A percentile compares a stretch with the other conserved stretches of the same genome.
phyloP scores from a whole-genome alignment of 1,140 invertebrate genomes.

The Drosophila yakuba region DNA sequence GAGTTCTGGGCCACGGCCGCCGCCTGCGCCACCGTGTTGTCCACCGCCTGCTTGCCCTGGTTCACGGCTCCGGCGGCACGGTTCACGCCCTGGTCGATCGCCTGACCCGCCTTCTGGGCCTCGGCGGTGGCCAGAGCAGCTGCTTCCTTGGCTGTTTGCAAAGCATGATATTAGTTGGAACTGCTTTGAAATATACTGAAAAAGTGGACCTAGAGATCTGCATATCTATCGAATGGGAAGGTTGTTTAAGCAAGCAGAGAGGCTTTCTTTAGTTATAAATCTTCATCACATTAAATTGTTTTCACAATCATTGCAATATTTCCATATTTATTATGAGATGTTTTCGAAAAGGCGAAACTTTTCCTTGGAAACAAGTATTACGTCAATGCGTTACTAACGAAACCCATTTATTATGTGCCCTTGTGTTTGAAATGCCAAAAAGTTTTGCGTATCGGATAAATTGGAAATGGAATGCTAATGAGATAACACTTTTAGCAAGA shows the following conservation, averaged over 20 bases:
- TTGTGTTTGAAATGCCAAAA: not conserved
- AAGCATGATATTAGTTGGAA: not conserved
- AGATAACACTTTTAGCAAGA: too few species aligned
- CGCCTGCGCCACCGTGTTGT: conserved; percentile 75
- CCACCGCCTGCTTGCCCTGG: conserved; percentile 74
- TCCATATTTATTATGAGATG: not conserved
- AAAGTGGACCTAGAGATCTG: not conserved
- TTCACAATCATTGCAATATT: not conserved
- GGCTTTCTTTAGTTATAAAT: too few species aligned
- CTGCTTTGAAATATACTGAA: not conserved
- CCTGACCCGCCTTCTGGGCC: conserved; percentile 80
- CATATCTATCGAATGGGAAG: too few species aligned
- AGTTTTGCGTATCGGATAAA: not conserved
- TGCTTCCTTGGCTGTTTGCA: conserved; percentile 71
- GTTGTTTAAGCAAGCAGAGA: too few species aligned
- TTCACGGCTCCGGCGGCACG: conserved; percentile 71
- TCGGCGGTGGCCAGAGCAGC: conserved; percentile 75
- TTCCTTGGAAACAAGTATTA: not conserved
- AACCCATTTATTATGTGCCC: not conserved
- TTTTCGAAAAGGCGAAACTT: not conserved
- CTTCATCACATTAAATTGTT: not conserved
- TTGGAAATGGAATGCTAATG: not conserved
- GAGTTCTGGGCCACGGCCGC: conserved; percentile 69
- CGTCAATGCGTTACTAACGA: not conserved
- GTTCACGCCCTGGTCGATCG: conserved; percentile 68